These are phyloP conservation scores for Nephila pilipes DNA, from an alignment of 1,140 invertebrate genomes.

Conservation along the genomic window DNA sequence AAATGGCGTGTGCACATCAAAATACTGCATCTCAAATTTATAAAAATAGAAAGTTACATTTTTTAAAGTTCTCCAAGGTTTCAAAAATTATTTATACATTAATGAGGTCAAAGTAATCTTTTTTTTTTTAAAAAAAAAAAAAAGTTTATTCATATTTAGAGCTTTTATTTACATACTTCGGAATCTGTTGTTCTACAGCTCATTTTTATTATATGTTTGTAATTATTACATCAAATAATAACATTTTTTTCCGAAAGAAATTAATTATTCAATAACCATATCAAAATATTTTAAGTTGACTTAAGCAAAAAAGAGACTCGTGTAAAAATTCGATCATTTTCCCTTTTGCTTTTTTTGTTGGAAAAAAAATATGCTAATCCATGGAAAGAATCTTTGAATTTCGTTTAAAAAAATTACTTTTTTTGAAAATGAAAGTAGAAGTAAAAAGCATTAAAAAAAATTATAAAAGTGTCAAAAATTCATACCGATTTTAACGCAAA, in stretches of 20 bases:
- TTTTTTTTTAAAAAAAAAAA: slow-evolving; percentile 8
- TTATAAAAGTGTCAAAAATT: background rate
- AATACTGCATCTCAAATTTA: no score
- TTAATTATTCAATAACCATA: background rate
- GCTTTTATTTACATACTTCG: no score
- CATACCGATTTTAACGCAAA: background rate
- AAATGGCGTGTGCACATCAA: no score
- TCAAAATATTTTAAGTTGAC: background rate
- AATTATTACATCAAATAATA: background rate
- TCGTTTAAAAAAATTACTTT: background rate
- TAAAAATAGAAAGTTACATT: no score
- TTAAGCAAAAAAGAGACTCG: background rate
- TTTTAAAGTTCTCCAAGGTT: no score
- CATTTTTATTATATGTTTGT: background rate
- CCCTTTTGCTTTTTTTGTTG: background rate
- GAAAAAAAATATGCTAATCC: slow-evolving; percentile 4
- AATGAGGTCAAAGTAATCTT: no score
- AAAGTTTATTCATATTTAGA: no score
- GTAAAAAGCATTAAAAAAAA: background rate
- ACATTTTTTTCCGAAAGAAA: background rate
- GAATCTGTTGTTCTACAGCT: background rate
- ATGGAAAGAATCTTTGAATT: background rate
- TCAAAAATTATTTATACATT: no score
- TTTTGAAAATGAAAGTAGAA: background rate
- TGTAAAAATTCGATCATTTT: background rate